These are phyloP conservation scores for Boulengeromyrus knoepffleri DNA, from an alignment of 2,113 vertebrate genomes.

Conservation along the genomic window DNA sequence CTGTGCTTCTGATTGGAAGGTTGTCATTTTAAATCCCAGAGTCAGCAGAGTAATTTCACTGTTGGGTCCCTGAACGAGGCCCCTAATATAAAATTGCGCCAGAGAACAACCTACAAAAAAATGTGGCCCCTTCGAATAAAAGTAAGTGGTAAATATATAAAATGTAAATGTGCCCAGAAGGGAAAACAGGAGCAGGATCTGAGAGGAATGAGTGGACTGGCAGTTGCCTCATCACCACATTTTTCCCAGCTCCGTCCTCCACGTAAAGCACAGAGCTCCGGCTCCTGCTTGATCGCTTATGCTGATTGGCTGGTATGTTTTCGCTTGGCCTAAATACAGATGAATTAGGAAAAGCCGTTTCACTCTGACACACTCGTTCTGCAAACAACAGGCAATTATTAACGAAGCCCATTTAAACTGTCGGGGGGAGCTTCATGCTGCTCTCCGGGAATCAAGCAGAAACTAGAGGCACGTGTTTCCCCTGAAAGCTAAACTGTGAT, in stretches of 20 bases:
- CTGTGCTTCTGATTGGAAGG: background rate
- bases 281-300: background rate
- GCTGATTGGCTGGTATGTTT: background rate
- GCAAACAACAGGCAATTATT: background rate
- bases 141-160: background rate
- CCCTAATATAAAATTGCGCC: background rate
- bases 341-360: background rate
- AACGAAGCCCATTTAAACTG: background rate
- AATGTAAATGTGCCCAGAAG: background rate
- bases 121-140: background rate
- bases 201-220: background rate
- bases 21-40: background rate
- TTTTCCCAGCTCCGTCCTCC: background rate
- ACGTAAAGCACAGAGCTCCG: background rate
- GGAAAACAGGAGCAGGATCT: background rate
- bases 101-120: background rate
- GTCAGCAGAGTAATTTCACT: background rate
- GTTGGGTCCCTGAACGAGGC: background rate
- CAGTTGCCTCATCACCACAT: background rate
- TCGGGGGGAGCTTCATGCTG: background rate
- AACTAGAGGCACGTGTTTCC: background rate
- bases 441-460: background rate
- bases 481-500: background rate
- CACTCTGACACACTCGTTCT: background rate
- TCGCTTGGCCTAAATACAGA: background rate